A percentile compares a stretch with the other conserved stretches of the same genome.
Conservation (phyloP, 2,888 invertebrate genomes). For the Ditylenchus weischeri region DNA sequence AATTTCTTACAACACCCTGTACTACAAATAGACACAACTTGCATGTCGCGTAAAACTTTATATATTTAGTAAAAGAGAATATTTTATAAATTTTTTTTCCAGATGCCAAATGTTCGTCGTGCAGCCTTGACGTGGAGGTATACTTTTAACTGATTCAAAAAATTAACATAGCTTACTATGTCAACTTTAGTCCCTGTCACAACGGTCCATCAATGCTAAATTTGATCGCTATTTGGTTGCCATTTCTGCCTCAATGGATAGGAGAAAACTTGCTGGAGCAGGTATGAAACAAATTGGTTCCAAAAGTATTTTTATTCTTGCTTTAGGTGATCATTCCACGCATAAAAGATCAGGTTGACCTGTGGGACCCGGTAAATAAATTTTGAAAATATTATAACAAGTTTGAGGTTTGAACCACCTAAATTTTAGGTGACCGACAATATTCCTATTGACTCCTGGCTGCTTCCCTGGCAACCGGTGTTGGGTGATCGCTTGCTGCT, state of each 20-base stretch:
- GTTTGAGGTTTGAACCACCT: background rate
- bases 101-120: slow-evolving; percentile 70
- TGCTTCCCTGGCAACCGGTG: slow-evolving; percentile 88
- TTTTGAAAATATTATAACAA: background rate
- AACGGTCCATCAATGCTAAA: slow-evolving; percentile 75
- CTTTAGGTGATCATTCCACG: slow-evolving; percentile 51
- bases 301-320: background rate
- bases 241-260: slow-evolving; percentile 78
- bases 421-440: slow-evolving; percentile 77
- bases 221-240: slow-evolving; percentile 77
- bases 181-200: no score
- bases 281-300: slow-evolving; percentile 22
- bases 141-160: slow-evolving; percentile 60
- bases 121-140: slow-evolving; percentile 72
- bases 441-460: slow-evolving; percentile 91
- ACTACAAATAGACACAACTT: no score
- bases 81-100: no score
- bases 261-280: slow-evolving; percentile 77
- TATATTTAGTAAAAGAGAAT: no score
- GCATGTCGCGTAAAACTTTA: no score
- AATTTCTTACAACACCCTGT: no score
- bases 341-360: slow-evolving; percentile 42
- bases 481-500: slow-evolving; percentile 68
- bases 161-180: no score
- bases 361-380: slow-evolving; percentile 76